Percentiles rank a stretch among this genome's conserved stretches.
These are phyloP conservation scores for Ophthalmolycus amberensis DNA, from an alignment of 2,113 vertebrate genomes.

Conservation along the genomic window DNA sequence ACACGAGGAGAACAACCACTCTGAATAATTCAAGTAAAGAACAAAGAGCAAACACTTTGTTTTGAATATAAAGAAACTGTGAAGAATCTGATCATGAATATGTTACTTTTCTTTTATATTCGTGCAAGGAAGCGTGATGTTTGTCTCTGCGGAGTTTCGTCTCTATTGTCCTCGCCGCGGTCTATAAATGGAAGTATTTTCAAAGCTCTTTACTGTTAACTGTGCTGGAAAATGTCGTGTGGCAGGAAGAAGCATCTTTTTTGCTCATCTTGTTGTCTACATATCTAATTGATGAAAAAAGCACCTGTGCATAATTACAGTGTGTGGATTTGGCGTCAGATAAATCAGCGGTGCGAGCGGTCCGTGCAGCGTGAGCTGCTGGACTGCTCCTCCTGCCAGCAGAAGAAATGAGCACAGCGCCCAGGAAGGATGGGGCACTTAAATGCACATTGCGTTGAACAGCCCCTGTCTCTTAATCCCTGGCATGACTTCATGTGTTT, in stretches of 20 bases:
- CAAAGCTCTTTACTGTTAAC: background rate
- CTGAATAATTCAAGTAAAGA: background rate
- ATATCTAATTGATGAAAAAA: background rate
- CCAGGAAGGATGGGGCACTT: background rate
- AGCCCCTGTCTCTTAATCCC: background rate
- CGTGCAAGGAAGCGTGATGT: background rate
- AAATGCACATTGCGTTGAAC: background rate
- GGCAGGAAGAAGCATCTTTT: background rate
- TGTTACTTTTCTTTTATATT: background rate
- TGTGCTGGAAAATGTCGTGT: background rate
- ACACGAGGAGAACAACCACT: background rate
- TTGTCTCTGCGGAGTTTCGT: background rate
- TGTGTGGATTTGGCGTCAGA: background rate
- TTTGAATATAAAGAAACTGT: background rate
- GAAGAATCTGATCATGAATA: background rate
- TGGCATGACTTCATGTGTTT: background rate
- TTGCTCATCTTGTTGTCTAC: background rate
- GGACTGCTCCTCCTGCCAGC: background rate
- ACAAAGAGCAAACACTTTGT: background rate
- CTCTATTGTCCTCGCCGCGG: background rate
- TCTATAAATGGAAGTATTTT: background rate
- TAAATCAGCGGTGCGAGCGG: background rate
- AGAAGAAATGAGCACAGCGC: background rate
- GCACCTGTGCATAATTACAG: background rate
- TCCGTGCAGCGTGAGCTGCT: background rate